These are phyloP conservation scores for Sebastolobus altivelis DNA, from an alignment of 2,797 vertebrate species.

Conservation along the genomic window DNA sequence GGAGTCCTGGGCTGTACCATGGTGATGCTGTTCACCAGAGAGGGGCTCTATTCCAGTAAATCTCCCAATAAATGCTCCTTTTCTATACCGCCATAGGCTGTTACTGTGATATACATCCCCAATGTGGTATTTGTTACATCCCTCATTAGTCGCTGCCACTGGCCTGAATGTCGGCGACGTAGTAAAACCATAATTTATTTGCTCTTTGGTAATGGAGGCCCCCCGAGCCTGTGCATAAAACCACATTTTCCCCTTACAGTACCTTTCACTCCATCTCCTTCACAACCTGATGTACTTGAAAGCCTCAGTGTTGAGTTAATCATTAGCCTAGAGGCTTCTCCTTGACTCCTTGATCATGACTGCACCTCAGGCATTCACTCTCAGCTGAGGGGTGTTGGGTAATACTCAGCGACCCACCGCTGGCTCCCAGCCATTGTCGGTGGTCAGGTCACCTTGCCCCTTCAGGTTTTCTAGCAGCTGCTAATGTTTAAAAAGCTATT, in stretches of 20 bases:
- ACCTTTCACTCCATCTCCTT: slow-evolving; percentile 19
- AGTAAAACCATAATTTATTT: slow-evolving; percentile 51
- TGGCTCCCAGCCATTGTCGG: slow-evolving; percentile 28
- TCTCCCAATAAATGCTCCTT: slow-evolving; percentile 44
- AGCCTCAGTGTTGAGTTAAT: slow-evolving; percentile 60
- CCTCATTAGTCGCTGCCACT: slow-evolving; percentile 37
- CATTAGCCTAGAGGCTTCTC: slow-evolving; percentile 51
- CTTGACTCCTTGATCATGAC: slow-evolving; percentile 49
- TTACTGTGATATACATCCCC: slow-evolving; percentile 19
- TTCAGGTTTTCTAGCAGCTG: slow-evolving; percentile 21
- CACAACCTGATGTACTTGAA: slow-evolving; percentile 19
- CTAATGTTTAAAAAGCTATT: slow-evolving; percentile 13
- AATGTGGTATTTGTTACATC: slow-evolving; percentile 19
- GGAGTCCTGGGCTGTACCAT: slow-evolving; percentile 68
- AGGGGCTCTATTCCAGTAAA: slow-evolving; percentile 59
- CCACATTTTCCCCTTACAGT: slow-evolving; percentile 14
- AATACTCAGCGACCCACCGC: slow-evolving; percentile 23
- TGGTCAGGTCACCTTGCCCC: slow-evolving; percentile 40
- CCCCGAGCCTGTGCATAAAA: slow-evolving; percentile 20
- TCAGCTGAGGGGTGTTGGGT: slow-evolving; percentile 43
- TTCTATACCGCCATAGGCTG: slow-evolving; percentile 27
- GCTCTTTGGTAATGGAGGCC: slow-evolving; percentile 1
- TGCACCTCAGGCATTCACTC: slow-evolving; percentile 34
- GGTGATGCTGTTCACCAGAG: slow-evolving; percentile 68
- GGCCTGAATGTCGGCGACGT: slow-evolving; percentile 34